phyloP scores from a whole-genome alignment of 2,797 vertebrate species.

The Gephyroberyx darwinii region DNA sequence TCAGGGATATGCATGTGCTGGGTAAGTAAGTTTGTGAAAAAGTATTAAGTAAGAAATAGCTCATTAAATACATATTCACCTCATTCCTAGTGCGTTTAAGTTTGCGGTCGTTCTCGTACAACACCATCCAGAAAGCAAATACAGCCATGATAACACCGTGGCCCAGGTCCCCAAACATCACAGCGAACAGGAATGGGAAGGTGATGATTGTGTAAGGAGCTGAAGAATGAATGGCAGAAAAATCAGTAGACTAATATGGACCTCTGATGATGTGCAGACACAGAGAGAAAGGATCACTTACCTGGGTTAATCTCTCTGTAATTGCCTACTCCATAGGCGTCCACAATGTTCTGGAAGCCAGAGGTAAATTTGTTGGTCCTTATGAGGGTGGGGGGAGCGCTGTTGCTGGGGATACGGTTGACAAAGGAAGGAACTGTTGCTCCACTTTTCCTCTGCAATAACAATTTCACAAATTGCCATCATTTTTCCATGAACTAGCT shows the following conservation, averaged over 20 bases:
- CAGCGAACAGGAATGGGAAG: conserved; percentile 95
- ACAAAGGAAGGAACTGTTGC: conserved; percentile 94
- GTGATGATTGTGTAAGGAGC: conserved; percentile 96
- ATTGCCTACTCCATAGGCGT: conserved; percentile 92
- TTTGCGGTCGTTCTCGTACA: conserved; percentile 90
- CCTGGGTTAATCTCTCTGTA: conserved; percentile 98
- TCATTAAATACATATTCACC: conserved; percentile 69
- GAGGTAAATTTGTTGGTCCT: conserved; percentile 97
- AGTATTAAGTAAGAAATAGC: not conserved
- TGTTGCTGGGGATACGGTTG: conserved; percentile 92
- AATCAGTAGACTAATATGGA: not conserved
- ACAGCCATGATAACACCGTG: conserved; percentile 93
- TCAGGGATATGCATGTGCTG: not conserved
- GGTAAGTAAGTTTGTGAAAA: not conserved
- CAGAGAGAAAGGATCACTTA: conserved; percentile 57
- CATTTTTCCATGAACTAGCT: not conserved
- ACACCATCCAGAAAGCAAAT: conserved; percentile 91
- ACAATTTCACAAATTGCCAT: conserved; percentile 3
- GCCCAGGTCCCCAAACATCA: conserved; percentile 98
- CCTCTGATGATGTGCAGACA: not conserved
- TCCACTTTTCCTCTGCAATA: conserved; percentile 89
- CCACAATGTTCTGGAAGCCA: conserved; percentile 97
- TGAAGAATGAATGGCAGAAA: conserved; percentile 58
- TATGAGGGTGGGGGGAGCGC: conserved; percentile 93
- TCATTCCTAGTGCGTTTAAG: conserved; percentile 89